phyloP scores from a whole-genome alignment of 2,888 invertebrate species.

The Metellina segmentata region DNA sequence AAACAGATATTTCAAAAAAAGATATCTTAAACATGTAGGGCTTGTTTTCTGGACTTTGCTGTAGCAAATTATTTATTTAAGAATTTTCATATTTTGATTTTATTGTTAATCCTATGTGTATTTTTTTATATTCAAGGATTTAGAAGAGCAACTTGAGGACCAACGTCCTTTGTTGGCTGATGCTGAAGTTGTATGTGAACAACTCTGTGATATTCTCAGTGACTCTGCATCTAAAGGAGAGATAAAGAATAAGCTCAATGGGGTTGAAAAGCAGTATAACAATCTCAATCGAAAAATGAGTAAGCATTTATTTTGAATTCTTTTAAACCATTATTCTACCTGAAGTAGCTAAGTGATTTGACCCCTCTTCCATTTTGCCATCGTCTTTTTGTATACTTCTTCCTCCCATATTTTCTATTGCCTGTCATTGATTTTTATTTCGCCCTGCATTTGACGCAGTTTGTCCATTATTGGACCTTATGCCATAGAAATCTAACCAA shows the following conservation, averaged over 20 bases:
- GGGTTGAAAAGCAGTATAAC: slow-evolving; percentile 92
- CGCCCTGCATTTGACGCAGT: background rate
- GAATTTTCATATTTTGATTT: background rate
- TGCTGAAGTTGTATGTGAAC: slow-evolving; percentile 93
- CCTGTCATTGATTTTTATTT: background rate
- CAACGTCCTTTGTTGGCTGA: slow-evolving; percentile 93
- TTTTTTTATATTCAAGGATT: slow-evolving; percentile 82
- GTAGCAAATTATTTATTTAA: background rate
- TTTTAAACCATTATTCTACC: background rate
- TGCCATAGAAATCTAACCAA: too few species aligned
- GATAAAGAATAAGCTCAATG: slow-evolving; percentile 92
- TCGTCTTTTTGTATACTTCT: background rate
- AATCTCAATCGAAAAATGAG: slow-evolving; percentile 94
- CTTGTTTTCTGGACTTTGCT: background rate
- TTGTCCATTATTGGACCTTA: too few species aligned
- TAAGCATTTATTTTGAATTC: slow-evolving; percentile 82
- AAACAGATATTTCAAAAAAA: background rate
- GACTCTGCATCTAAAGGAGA: slow-evolving; percentile 95
- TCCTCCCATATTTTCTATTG: background rate
- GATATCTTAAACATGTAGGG: background rate
- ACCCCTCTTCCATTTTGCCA: background rate
- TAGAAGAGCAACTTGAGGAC: slow-evolving; percentile 93
- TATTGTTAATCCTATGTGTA: background rate
- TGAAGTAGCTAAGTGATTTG: background rate
- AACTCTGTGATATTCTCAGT: slow-evolving; percentile 90